Evolutionary conservation across 2,888 invertebrate genomes (phyloP).

Genomic region (Cenopis cana): DNA sequence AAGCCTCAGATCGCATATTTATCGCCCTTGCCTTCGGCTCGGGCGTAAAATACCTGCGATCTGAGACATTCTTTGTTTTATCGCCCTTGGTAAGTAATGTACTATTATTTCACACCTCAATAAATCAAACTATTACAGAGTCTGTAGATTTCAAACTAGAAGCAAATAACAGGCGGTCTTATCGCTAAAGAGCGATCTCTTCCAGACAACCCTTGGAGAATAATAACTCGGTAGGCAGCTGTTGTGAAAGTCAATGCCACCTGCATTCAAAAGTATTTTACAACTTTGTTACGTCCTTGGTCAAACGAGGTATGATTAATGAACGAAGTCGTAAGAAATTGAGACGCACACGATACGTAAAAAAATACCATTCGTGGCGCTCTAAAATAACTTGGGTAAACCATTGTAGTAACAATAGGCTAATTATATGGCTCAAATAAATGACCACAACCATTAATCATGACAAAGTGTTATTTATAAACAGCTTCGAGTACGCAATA

Average conservation of each 20-base stretch:
- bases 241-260: conserved; percentile 40
- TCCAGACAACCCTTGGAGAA: neutral
- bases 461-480: conserved; percentile 25
- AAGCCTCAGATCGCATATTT: too few relatives aligned
- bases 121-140: too few relatives aligned
- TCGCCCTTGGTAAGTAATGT: too few relatives aligned
- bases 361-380: conserved; percentile 58
- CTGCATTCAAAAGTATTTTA: conserved; percentile 54
- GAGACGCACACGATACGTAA: conserved; percentile 62
- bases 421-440: conserved; percentile 72
- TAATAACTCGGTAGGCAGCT: neutral
- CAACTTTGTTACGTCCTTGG: conserved; percentile 64
- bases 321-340: conserved; percentile 64
- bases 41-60: too few relatives aligned
- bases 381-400: conserved; percentile 61
- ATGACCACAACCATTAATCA: conserved; percentile 65
- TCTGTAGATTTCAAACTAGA: too few relatives aligned
- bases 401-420: conserved; percentile 71
- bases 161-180: too few relatives aligned
- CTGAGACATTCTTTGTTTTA: too few relatives aligned
- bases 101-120: too few relatives aligned
- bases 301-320: conserved; percentile 77
- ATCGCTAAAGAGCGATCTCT: too few relatives aligned
- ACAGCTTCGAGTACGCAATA: conserved; percentile 12
- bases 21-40: too few relatives aligned